Evolutionary conservation across 92 coral and sea anemone genomes (phyloP), one percentile per base, ranked within the genome.

Genomic region (Actinernus sp.): DNA sequence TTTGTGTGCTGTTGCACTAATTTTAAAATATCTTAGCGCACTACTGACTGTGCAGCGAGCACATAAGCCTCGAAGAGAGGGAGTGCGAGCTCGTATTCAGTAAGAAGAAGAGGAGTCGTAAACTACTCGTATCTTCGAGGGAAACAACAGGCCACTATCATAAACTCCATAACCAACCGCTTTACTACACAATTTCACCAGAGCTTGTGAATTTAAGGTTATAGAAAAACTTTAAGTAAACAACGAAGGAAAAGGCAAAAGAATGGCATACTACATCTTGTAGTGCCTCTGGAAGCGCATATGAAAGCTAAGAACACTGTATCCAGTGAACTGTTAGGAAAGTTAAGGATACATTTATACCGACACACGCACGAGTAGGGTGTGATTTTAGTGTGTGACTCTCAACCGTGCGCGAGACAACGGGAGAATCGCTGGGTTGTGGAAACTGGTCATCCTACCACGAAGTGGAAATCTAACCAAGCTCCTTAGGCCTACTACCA

Each of bases 241-340:
- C 29, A 20, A 5, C 19, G 25, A 21, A 26, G 36, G 0, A 13
- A 58, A 22, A 60, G 36, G 3, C 65, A 83, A 83, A 83, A 83
- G 11, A 29, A 83, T 69, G 89, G 89, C 89, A 76, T 66, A 83
- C 84, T 76, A 69, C 89, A 17, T 22, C 89, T 68, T 49, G 89
- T 63, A 84, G 91, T 71, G 86, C 91, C 91, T 29, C 41, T 84
- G 91, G 91, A 78, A 84, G 91, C 91, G 91, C 76, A 49, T 26
- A 55, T 68, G 24, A 43, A 60, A 68, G 57, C 16, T 54, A 13
- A 60, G 64, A 39, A 51, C 63, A 68, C 71, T 52, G 76, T 55
- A 68, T 68, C 76, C 76, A 68, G 54, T 55, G 76, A 68, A 45
- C 52, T 68, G 57, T 60, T 40, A 68, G 76, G 76, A 68, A 68